These are phyloP conservation scores for Paramisgurnus dabryanus DNA, from an alignment of 2,113 vertebrate species.

Conservation along the genomic window DNA sequence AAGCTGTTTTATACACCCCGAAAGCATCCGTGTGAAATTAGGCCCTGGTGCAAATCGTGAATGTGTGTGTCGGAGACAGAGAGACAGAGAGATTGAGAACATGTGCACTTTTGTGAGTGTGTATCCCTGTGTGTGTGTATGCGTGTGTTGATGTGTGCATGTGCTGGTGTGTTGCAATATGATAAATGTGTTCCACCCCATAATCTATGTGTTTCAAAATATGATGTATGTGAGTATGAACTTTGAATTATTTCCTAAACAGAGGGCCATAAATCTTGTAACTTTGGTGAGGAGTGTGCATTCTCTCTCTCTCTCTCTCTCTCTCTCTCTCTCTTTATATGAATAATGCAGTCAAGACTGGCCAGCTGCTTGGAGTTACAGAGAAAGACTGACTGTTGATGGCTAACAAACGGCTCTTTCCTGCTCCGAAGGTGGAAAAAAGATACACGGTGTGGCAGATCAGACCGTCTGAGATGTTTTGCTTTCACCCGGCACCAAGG, in stretches of 20 bases:
- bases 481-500: conserved; percentile 60
- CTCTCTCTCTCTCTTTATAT: conserved; percentile 66
- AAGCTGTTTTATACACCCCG: conserved; percentile 51
- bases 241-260: conserved; percentile 86
- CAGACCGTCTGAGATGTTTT: conserved; percentile 40
- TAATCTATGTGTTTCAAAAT: conserved; percentile 88
- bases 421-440: conserved; percentile 48
- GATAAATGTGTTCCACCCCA: conserved; percentile 83
- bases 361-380: conserved; percentile 70
- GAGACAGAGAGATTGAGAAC: conserved; percentile 38
- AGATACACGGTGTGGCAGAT: conserved; percentile 38
- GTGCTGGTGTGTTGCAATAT: conserved; percentile 72
- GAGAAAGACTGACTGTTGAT: conserved; percentile 63
- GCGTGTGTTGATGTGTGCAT: conserved; percentile 59
- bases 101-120: conserved; percentile 49
- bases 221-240: conserved; percentile 86
- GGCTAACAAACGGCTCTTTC: conserved; percentile 70
- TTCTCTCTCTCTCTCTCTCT: conserved; percentile 48
- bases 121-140: conserved; percentile 27
- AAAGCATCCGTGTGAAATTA: conserved; percentile 56
- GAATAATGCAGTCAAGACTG: conserved; percentile 75
- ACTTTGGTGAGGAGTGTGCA: conserved; percentile 75
- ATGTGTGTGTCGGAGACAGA: conserved; percentile 32
- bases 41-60: conserved; percentile 48
- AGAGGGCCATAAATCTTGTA: conserved; percentile 83